A percentile compares a stretch with the other conserved stretches of the same genome.
Conservation (phyloP, 2,113 vertebrate genomes). For the Ellobius talpinus region DNA sequence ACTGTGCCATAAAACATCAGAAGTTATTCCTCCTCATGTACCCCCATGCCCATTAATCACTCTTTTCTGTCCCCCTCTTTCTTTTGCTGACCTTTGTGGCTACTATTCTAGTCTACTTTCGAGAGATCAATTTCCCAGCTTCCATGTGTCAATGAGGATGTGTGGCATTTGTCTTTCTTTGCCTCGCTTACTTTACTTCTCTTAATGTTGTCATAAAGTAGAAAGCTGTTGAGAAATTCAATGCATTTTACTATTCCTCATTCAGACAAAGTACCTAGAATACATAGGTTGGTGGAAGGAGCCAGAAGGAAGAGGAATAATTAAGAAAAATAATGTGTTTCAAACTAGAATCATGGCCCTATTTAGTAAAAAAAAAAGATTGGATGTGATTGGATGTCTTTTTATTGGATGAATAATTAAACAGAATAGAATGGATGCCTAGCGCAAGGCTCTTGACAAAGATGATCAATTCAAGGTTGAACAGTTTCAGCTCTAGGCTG, state of each 20-base stretch:
- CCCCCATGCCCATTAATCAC: background rate
- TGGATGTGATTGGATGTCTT: slow-evolving; percentile 12
- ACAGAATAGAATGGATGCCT: background rate
- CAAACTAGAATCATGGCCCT: background rate
- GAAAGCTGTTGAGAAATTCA: background rate
- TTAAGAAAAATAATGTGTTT: slow-evolving; percentile 59
- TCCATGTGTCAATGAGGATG: background rate
- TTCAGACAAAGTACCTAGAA: background rate
- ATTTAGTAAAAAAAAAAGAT: slow-evolving; percentile 36
- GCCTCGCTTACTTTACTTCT: background rate
- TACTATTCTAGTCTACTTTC: background rate
- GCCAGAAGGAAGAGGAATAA: slow-evolving; percentile 39
- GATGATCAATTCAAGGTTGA: background rate
- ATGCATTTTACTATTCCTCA: background rate
- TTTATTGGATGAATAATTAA: slow-evolving; percentile 41
- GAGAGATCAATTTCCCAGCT: background rate
- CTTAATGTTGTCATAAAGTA: background rate
- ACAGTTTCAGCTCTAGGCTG: background rate
- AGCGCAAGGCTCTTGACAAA: slow-evolving; percentile 9
- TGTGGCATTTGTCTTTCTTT: background rate
- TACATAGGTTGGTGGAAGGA: background rate
- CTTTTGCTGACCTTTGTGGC: background rate
- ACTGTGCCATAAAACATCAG: background rate
- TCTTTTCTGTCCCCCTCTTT: too few relatives aligned
- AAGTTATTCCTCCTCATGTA: background rate